Base-by-base conservation (phyloP, 2,888 invertebrate genomes). In the Pomacea canaliculata region DNA sequence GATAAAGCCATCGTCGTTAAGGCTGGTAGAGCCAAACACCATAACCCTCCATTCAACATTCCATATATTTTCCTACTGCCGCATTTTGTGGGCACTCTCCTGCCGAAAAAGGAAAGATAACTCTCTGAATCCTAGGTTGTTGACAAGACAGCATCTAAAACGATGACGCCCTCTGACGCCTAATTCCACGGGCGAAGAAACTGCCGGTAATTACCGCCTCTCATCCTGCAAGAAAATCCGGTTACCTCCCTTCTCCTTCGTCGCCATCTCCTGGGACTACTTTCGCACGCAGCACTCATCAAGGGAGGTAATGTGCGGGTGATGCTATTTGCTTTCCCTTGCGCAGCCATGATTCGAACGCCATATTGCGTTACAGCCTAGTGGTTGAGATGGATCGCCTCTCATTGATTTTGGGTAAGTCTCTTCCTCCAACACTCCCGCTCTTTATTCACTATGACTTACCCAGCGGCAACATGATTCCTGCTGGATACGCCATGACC, bases 261-360 rank as follows among this genome's bases (percentile, higher is more conserved):
- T 23, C 37, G 23, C 70, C 51, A 70, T 70, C 70, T 56, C 70
- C 70, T 27, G 70, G 60, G 56, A 70, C 70, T 59, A 70, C 70
- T 70, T 70, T 70, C 27, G 70, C 60, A 59, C 70, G 70, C 56
- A 49, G 23, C 60, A 19, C 70, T 51, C 70, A 70, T 70, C 70
- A 70, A 70, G 70, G 70, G 70, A 70, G 70, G 70, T 70, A 70
- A 70, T 70, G 70, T 60, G 70, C 70, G 70, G 27, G 60, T 70
- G 70, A 70, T 70, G 70, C 70, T 70, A 59, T 70, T 70, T 70
- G 70, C 70, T 70, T 59, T 70, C 70, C 70, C 70, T 46, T 70
- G 70, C 60, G 23, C 51, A 10, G 70, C 27, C 60, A 23, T 70
- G 70, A 59, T 59, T 70, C 51, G 59, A 37, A 23, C 70, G 60